Evolutionary conservation across 1,140 invertebrate genomes (phyloP).

Genomic region (Dendrolimus punctatus): DNA sequence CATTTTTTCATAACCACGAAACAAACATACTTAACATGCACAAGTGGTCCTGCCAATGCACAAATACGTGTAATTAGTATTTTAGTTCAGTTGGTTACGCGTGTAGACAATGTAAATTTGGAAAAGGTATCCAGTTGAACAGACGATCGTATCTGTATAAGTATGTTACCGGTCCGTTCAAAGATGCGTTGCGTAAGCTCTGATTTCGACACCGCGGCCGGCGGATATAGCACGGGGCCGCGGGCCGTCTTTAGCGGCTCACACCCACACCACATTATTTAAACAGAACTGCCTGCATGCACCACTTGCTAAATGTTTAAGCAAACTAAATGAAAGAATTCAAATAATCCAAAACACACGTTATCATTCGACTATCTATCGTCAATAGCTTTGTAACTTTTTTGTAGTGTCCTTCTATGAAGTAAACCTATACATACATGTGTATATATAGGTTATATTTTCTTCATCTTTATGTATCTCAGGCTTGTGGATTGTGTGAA

Average conservation of each 20-base stretch:
- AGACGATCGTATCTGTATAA: conserved; percentile 25
- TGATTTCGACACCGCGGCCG: conserved; percentile 52
- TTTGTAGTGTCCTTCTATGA: no score
- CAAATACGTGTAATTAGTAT: conserved; percentile 2
- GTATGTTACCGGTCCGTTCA: conserved; percentile 44
- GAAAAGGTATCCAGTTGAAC: conserved; percentile 21
- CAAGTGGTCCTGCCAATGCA: neutral
- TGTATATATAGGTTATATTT: no score
- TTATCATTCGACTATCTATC: conserved; percentile 23
- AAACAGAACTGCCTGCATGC: conserved; percentile 39
- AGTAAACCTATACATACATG: no score
- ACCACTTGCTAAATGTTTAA: conserved; percentile 43
- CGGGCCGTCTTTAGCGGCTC: conserved; percentile 35
- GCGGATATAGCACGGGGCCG: conserved; percentile 65
- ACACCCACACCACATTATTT: conserved; percentile 48
- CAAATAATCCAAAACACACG: conserved; percentile 24
- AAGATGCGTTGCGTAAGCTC: conserved; percentile 48
- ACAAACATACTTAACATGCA: no score
- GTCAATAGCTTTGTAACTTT: no score
- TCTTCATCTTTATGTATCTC: no score
- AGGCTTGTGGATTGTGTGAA: no score
- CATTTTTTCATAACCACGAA: no score
- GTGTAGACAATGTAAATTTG: conserved; percentile 10
- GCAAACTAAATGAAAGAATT: conserved; percentile 29
- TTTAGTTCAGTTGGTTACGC: conserved; percentile 1